Percentiles rank a stretch among this genome's conserved stretches.
Conservation (phyloP, 2,888 invertebrate species). For the Chrysopilus asiliformis region DNA sequence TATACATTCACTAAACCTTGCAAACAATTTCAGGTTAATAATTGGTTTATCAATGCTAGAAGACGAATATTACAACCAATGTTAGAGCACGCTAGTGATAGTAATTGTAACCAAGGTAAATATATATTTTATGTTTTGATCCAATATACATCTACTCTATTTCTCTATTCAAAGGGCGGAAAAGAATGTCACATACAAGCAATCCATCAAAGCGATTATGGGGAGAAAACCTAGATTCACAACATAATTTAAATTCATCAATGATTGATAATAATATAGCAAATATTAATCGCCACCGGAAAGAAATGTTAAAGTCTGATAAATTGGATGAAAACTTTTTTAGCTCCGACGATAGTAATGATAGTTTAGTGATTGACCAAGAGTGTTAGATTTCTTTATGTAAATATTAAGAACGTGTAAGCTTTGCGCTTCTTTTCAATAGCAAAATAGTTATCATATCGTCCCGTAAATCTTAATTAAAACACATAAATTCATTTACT, state of each 20-base stretch:
- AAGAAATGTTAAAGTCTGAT: slow-evolving; percentile 13
- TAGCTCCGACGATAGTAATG: slow-evolving; percentile 19
- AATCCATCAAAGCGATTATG: slow-evolving; percentile 15
- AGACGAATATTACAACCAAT: slow-evolving; percentile 84
- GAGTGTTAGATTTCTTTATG: slow-evolving; percentile 13
- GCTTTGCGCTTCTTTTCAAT: no score
- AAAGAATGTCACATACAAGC: slow-evolving; percentile 10
- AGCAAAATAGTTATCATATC: no score
- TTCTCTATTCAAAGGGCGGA: slow-evolving; percentile 13
- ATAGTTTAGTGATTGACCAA: slow-evolving; percentile 17
- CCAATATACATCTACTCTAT: background rate
- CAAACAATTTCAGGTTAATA: slow-evolving; percentile 59
- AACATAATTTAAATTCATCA: slow-evolving; percentile 12
- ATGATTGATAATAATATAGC: slow-evolving; percentile 19
- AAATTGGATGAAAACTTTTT: slow-evolving; percentile 16
- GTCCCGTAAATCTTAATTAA: no score
- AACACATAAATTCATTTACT: no score
- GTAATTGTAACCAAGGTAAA: slow-evolving; percentile 14
- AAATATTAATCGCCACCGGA: slow-evolving; percentile 16
- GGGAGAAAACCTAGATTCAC: slow-evolving; percentile 12
- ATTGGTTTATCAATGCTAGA: slow-evolving; percentile 90
- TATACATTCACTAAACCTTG: background rate
- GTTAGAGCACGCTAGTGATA: slow-evolving; percentile 46
- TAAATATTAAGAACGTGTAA: no score
- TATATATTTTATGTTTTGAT: background rate